These are phyloP conservation scores for Embiotoca jacksoni DNA, from an alignment of 2,113 vertebrate species.

Conservation along the genomic window DNA sequence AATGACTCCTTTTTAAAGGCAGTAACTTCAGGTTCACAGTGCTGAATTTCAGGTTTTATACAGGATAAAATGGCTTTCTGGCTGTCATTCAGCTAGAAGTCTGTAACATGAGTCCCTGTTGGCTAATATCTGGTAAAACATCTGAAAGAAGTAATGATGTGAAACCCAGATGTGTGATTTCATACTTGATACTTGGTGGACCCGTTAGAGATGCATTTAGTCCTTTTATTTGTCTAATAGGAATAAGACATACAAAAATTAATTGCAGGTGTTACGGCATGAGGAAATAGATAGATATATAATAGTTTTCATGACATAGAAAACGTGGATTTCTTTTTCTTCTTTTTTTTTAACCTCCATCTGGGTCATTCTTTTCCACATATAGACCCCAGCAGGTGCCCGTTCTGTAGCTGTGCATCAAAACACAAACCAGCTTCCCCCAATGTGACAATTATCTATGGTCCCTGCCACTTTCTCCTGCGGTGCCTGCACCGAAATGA, in stretches of 20 bases:
- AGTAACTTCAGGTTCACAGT: constrained; percentile 16
- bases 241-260: neutral
- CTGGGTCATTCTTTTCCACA: neutral
- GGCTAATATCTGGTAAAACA: constrained; percentile 22
- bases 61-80: constrained; percentile 21
- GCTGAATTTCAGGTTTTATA: constrained; percentile 34
- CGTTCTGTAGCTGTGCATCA: constrained; percentile 5
- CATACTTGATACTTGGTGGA: constrained; percentile 17
- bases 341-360: neutral
- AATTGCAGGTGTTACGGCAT: neutral
- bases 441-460: constrained; percentile 9
- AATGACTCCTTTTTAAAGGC: constrained; percentile 27
- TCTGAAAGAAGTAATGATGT: constrained; percentile 3
- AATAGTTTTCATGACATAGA: too few species aligned
- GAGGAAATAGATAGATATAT: too few species aligned
- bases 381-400: neutral
- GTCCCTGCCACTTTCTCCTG: neutral
- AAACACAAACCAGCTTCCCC: neutral
- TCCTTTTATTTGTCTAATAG: constrained; percentile 23
- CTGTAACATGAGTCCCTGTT: constrained; percentile 15
- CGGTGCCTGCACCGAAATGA: constrained; percentile 25
- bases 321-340: too few species aligned
- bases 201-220: neutral
- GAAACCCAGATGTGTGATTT: constrained; percentile 53
- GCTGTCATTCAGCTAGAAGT: constrained; percentile 27